These are phyloP conservation scores for Alligator sinensis DNA, from an alignment of 2,113 vertebrate species.

Conservation along the genomic window DNA sequence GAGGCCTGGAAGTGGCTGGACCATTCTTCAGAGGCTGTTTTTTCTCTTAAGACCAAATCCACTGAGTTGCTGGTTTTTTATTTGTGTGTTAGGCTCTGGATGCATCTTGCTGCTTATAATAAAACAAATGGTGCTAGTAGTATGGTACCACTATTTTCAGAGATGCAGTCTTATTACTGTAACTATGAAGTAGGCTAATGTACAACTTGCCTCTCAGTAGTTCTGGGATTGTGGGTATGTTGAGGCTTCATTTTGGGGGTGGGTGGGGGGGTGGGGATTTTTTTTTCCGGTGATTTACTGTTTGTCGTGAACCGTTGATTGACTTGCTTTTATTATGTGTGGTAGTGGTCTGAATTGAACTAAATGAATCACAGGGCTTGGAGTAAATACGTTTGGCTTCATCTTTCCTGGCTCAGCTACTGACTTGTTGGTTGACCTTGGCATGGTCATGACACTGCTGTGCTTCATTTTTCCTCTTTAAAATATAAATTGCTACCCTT, in stretches of 20 bases:
- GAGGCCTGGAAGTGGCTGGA: background rate
- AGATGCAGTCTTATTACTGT: background rate
- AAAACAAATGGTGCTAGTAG: rapidly evolving
- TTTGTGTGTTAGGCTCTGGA: background rate
- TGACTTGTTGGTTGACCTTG: background rate
- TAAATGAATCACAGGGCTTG: background rate
- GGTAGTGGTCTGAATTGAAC: background rate
- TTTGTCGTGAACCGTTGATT: background rate
- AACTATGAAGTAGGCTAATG: background rate
- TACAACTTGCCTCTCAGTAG: background rate
- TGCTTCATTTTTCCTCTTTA: background rate
- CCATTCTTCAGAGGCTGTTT: background rate
- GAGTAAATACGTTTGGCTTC: background rate
- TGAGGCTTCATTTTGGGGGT: background rate
- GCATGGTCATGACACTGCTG: background rate
- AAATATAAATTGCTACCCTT: background rate
- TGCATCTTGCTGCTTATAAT: rapidly evolving
- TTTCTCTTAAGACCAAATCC: background rate
- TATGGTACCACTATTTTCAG: background rate
- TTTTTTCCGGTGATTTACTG: background rate
- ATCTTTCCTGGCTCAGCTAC: background rate
- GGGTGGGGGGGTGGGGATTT: background rate
- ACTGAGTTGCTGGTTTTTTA: no score
- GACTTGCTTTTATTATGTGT: background rate
- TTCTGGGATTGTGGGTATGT: background rate